Evolutionary conservation across 1,140 invertebrate species (phyloP).

Genomic region (Myzus persicae): DNA sequence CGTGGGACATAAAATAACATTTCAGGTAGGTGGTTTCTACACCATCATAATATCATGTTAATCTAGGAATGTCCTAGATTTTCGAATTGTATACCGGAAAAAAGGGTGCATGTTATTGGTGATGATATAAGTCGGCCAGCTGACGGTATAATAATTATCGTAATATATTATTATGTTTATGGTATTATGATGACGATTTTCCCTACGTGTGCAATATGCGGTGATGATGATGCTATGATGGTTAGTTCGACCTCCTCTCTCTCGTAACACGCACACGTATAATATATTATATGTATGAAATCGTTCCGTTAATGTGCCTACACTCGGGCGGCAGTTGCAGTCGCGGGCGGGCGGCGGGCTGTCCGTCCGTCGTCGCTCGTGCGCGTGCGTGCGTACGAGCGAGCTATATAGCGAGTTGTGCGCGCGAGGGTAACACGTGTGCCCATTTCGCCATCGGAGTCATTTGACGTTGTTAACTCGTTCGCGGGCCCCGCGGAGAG

Average conservation of each 20-base stretch:
- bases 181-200: background rate
- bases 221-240: background rate
- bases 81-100: background rate
- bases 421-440: conserved; percentile 53
- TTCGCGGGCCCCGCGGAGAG: conserved; percentile 44
- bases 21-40: background rate
- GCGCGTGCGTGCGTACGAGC: background rate
- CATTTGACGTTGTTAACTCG: conserved; percentile 49
- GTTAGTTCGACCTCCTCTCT: background rate
- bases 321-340: conserved; percentile 18
- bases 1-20: background rate
- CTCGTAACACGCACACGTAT: no score
- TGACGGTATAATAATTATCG: background rate
- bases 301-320: conserved; percentile 43
- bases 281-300: conserved; percentile 18
- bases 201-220: background rate
- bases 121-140: background rate
- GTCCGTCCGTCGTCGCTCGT: background rate
- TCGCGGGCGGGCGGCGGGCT: conserved; percentile 5
- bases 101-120: background rate
- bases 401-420: background rate
- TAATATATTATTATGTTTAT: background rate
- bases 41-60: background rate
- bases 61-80: background rate
- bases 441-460: conserved; percentile 56